Evolutionary conservation across 2,888 invertebrate genomes (phyloP), one percentile per base, ranked within the genome.

Genomic region (Agrypnus murinus): DNA sequence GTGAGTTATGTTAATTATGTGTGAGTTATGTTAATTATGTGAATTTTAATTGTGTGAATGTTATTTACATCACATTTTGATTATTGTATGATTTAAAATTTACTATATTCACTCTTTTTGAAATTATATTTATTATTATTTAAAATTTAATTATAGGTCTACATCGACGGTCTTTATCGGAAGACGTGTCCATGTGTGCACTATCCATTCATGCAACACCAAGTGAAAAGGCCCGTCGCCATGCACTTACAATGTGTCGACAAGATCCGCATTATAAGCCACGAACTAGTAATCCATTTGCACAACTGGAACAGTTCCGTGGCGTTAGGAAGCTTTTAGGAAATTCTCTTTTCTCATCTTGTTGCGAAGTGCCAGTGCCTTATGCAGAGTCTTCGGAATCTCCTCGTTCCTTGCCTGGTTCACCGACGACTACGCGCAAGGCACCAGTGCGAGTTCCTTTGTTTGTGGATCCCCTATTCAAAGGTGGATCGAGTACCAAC

Each of bases 281-380:
- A 1, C 88, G 89, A 77, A 88, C 89, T 45, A 88, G 89, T 53
- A 93, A 93, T 85, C 93, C 93, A 0, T 93, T 93, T 81, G 90
- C 92, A 68, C 89, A 93, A 7, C 88, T 95, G 57, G 91, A 91
- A 78, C 91, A 93, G 78, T 91, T 93, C 84, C 90, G 93, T 74
- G 95, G 95, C 75, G 94, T 95, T 64, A 93, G 92, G 85, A 94
- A 93, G 86, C 92, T 95, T 73, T 88, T 95, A 2, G 95, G 94
- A 72, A 91, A 91, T 40, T 73, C 73, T 4, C 55, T 73, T 2
- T 93, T 94, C 81, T 93, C 93, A 53, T 93, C 93, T 6, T 93
- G 93, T 83, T 91, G 92, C 80, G 94, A 93, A 81, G 87, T 94
- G 77, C 92, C 93, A 1, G 92, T 93, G 0, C 92, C 94, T 45